A percentile compares a stretch with the other conserved stretches of the same genome.
Evolutionary conservation across 2,113 vertebrate species (phyloP).

Genomic region (Diadophis punctatus): DNA sequence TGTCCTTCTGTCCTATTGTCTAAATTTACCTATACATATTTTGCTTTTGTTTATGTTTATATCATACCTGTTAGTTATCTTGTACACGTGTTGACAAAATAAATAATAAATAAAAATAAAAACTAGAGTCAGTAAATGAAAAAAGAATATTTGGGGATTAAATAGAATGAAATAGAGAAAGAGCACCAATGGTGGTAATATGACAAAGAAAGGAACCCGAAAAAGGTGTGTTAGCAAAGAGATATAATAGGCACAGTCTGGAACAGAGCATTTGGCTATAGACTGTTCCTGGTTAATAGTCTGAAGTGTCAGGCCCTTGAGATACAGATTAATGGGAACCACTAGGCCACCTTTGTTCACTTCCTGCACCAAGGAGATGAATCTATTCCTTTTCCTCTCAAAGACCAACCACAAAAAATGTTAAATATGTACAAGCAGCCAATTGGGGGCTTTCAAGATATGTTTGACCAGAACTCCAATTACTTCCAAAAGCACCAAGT

Average conservation of each 20-base stretch:
- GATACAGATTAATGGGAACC: neutral
- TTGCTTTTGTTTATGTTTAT: too few species aligned
- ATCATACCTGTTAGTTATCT: too few species aligned
- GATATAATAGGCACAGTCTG: neutral
- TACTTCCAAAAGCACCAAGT: neutral
- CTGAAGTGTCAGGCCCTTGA: neutral
- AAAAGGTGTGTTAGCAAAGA: neutral
- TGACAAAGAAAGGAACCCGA: neutral
- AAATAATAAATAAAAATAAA: too few species aligned
- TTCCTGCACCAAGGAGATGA: neutral
- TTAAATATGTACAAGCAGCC: neutral
- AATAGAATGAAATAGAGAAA: neutral
- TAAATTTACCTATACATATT: too few species aligned
- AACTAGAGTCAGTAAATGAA: too few species aligned
- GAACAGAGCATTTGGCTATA: neutral
- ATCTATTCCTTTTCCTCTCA: neutral
- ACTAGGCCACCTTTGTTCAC: neutral
- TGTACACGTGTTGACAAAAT: too few species aligned
- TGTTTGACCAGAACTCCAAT: neutral
- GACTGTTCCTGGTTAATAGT: neutral
- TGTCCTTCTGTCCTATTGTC: too few species aligned
- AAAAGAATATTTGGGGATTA: neutral
- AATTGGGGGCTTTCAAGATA: neutral
- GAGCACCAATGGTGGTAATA: neutral
- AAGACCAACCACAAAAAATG: neutral